These are phyloP conservation scores for Taurulus bubalis DNA, from an alignment of 2,113 vertebrate species.

Conservation along the genomic window DNA sequence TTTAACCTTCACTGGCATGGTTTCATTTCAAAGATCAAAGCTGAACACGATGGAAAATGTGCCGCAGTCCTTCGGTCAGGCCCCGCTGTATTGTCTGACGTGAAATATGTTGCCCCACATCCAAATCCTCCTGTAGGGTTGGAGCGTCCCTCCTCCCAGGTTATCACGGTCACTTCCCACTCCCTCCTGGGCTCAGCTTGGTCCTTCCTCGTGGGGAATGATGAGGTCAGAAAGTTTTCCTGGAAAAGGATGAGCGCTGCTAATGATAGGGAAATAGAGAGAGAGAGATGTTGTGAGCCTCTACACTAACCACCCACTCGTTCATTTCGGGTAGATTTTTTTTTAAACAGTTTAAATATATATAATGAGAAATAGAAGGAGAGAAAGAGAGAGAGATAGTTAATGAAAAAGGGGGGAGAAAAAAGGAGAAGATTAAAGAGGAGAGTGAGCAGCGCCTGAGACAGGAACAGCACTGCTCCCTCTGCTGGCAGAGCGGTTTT, in stretches of 20 bases:
- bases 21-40: not conserved
- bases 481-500: slow-evolving; percentile 49
- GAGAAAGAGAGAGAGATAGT: not conserved
- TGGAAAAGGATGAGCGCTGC: not conserved
- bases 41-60: not conserved
- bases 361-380: not conserved
- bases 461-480: slow-evolving; percentile 31
- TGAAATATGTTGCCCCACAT: not conserved
- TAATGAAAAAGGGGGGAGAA: not conserved
- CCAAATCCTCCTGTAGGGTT: not conserved
- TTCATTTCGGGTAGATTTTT: not conserved
- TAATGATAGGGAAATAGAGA: not conserved
- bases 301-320: not conserved
- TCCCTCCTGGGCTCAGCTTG: not conserved
- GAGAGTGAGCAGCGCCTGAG: not conserved
- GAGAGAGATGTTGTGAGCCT: not conserved
- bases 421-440: not conserved
- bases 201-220: not conserved
- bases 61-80: not conserved
- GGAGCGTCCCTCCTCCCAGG: too few species aligned
- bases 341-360: not conserved
- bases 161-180: not conserved
- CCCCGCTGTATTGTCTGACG: not conserved
- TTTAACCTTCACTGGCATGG: not conserved
- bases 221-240: not conserved